Base-by-base conservation (phyloP, 2,888 invertebrate genomes). In the Drosophila mimetica region DNA sequence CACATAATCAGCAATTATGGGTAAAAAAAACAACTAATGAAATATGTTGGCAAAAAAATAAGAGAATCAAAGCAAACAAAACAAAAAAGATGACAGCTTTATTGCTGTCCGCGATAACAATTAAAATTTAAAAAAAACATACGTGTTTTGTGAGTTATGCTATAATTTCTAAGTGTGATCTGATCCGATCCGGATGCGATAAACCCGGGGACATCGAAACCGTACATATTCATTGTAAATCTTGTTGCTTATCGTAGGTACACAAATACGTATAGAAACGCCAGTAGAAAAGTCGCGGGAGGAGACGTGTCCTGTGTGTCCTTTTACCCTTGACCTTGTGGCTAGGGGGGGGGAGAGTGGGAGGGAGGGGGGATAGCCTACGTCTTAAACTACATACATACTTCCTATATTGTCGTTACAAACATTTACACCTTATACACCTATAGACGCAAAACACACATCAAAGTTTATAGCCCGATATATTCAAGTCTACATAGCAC, bases 381-480 rank as follows among this genome's bases (percentile, higher is more conserved):
- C 14, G 3, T 13, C 28, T 44, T 57, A 60, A 16, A 20, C 58
- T 60, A 66, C 52, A 57, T 50, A 73, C 52, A 30, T 30, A 30
- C 30, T 7, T 57, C 47, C 46, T 41, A 41, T 69, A 60, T 52
- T 69, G 58, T 47, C 58, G 59, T 46, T 67, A 67, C 46, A 69
- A 46, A 71, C 64, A 64, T 69, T 64, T 53, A 77, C 63, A 75
- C 54, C 46, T 59, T 58, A 79, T 58, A 79, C 16, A 64, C 64
- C 50, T 52, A 44, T 46, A 61, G 51, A 69, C 47, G 20, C 18
- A 60, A 41, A 47, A 59, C 32, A 46, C 46, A 51, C 48, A 39
- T 50, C 34, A 9, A 53, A 44, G 34, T 41, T 30, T 48, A 8
- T 36, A 41, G 44, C 47, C 59, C 46, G 42, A 53, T 61, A 53